Conservation (phyloP, 1,140 invertebrate species). For the Drosophila pseudoananassae region DNA sequence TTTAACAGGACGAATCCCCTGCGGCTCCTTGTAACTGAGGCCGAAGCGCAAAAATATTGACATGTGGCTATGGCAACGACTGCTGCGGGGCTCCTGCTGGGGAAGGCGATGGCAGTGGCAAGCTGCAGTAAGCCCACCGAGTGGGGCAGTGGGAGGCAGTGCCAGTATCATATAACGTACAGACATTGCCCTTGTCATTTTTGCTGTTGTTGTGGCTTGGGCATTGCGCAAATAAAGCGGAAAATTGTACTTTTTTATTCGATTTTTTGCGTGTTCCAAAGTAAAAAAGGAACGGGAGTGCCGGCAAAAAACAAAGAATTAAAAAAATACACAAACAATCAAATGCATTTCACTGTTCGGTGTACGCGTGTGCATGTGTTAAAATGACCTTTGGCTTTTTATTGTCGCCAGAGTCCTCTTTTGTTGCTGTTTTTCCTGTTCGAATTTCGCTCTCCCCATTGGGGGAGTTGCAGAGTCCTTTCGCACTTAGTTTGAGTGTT, state of each 20-base stretch:
- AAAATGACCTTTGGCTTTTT: constrained; percentile 75
- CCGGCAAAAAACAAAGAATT: constrained; percentile 17
- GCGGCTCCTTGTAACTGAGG: constrained; percentile 53
- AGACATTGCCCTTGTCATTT: constrained; percentile 55
- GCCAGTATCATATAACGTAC: constrained; percentile 55
- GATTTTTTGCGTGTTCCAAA: constrained; percentile 51
- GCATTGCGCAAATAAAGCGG: constrained; percentile 69
- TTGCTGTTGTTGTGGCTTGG: constrained; percentile 30
- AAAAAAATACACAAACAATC: constrained; percentile 69
- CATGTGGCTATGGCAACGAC: constrained; percentile 64
- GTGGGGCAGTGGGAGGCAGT: neutral
- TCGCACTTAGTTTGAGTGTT: neutral
- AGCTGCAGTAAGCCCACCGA: neutral
- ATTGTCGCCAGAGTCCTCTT: constrained; percentile 40
- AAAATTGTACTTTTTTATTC: constrained; percentile 66
- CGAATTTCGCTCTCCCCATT: neutral
- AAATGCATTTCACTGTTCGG: constrained; percentile 70
- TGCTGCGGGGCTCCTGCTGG: neutral
- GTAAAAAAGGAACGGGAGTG: constrained; percentile 22
- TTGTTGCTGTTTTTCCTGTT: constrained; percentile 13
- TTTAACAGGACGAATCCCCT: constrained; percentile 39
- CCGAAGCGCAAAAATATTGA: constrained; percentile 74
- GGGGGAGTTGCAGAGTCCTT: neutral
- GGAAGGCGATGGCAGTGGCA: neutral
- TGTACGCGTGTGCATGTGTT: constrained; percentile 44